Percentiles rank a stretch among this genome's conserved stretches.
phyloP scores from a whole-genome alignment of 1,140 invertebrate species.

The Triops longicaudatus region DNA sequence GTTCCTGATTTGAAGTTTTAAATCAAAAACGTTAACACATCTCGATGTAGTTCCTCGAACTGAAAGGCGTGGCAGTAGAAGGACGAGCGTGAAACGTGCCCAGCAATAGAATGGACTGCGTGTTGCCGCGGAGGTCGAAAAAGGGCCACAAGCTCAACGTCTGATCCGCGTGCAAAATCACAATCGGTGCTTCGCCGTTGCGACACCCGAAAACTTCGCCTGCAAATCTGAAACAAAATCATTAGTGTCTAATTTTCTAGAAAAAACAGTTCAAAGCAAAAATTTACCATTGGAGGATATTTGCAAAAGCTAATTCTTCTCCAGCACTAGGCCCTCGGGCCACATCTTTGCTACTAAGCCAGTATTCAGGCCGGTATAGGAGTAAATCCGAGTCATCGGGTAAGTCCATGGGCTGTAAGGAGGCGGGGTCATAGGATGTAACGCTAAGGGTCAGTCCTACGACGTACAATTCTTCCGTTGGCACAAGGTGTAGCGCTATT shows the following conservation, averaged over 20 bases:
- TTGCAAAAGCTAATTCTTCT: conserved; percentile 83
- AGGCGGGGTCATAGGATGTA: conserved; percentile 82
- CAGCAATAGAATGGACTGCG: conserved; percentile 69
- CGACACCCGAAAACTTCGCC: conserved; percentile 81
- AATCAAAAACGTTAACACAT: no score
- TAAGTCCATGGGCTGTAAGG: conserved; percentile 59
- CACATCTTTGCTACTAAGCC: conserved; percentile 91
- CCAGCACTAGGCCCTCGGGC: conserved; percentile 69
- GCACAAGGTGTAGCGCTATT: conserved; percentile 71
- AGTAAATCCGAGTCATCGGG: conserved; percentile 89
- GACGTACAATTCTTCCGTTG: conserved; percentile 73
- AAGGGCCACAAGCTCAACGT: conserved; percentile 84
- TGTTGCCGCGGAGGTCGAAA: conserved; percentile 91
- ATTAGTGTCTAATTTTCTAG: no score
- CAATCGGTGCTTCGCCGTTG: conserved; percentile 68
- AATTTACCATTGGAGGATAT: conserved; percentile 59
- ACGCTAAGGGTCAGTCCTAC: conserved; percentile 83
- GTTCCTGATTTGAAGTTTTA: no score
- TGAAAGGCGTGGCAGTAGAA: neutral
- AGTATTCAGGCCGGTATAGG: conserved; percentile 88
- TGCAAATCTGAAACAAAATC: conserved; percentile 33
- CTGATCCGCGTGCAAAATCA: conserved; percentile 91
- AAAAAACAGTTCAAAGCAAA: neutral
- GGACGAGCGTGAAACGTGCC: conserved; percentile 39
- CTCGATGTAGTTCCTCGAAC: no score